These are phyloP conservation scores for Callaeas wilsoni DNA, from an alignment of 2,113 vertebrate genomes.

Conservation along the genomic window DNA sequence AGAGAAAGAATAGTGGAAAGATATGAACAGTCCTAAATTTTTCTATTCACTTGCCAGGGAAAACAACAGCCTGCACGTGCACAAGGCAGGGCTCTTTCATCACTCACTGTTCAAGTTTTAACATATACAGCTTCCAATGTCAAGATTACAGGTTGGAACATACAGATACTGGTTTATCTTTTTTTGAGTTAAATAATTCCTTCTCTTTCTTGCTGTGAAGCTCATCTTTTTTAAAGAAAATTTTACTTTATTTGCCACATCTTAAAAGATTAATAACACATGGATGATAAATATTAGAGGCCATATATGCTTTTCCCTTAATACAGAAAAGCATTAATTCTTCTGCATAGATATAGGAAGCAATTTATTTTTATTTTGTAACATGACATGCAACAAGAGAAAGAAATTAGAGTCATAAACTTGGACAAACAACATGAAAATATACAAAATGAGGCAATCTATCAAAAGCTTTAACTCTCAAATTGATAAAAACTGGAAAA, in stretches of 20 bases:
- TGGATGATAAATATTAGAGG: background rate
- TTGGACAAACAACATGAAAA: background rate
- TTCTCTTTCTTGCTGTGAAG: background rate
- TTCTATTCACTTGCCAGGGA: background rate
- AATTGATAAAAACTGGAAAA: background rate
- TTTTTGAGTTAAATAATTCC: background rate
- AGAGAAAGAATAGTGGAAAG: background rate
- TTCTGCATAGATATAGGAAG: background rate
- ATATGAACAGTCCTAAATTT: background rate
- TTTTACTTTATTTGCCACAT: background rate
- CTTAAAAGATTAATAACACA: background rate
- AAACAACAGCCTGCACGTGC: background rate
- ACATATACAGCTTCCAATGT: background rate
- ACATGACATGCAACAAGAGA: background rate
- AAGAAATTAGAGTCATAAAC: background rate
- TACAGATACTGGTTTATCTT: background rate
- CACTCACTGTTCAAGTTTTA: background rate
- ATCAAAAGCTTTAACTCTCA: background rate
- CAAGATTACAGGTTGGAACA: background rate
- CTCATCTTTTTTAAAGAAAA: background rate
- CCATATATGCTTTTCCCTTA: background rate
- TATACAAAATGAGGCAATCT: background rate
- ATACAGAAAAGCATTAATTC: background rate
- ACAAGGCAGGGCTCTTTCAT: background rate
- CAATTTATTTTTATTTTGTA: background rate